Evolutionary conservation across 1,140 invertebrate species (phyloP), one percentile per base, ranked within the genome.

Genomic region (Schlechtendalia chinensis): DNA sequence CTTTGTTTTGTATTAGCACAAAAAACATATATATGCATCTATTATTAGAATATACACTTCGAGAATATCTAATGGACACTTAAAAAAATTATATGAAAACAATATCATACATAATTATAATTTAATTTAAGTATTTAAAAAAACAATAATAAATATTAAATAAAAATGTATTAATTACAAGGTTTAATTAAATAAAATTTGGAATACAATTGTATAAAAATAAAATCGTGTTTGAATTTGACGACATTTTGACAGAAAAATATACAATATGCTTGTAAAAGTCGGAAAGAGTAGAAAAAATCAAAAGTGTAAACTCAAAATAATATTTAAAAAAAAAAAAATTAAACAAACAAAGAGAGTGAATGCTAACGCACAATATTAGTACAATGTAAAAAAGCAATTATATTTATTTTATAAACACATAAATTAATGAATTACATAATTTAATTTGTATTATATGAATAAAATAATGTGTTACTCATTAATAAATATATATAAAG

Each of bases 381-480:
- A n/a, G n/a, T n/a, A n/a, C n/a, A n/a, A n/a, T n/a, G n/a, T n/a
- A 58, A 58, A 24, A 12, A 24, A 58, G 14, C 56, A 58, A 22
- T n/a, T 22, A 58, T n/a, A 58, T 0, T 53, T 53, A 17, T 53
- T 17, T 53, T 53, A 58, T 22, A 58, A 58, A 22, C 5, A 58
- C 56, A 58, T 58, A 58, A 22, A 58, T 24, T 14, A 12, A 58
- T 58, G 22, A 58, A 19, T 58, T 58, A 10, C 11, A 5, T 24
- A 58, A 22, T 58, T 58, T 24, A 24, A 58, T 24, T 22, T 12
- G 24, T 5, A 24, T 14, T 24, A 3, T 5, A 58, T 58, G 22
- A 58, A 58, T 58, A 58, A n/a, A 58, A 58, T 58, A 12, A 58
- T 24, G n/a, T n/a, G n/a, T n/a, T n/a, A n/a, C n/a, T n/a, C n/a